Evolutionary conservation across 2,888 invertebrate genomes (phyloP).

Genomic region (Lithophane leautieri): DNA sequence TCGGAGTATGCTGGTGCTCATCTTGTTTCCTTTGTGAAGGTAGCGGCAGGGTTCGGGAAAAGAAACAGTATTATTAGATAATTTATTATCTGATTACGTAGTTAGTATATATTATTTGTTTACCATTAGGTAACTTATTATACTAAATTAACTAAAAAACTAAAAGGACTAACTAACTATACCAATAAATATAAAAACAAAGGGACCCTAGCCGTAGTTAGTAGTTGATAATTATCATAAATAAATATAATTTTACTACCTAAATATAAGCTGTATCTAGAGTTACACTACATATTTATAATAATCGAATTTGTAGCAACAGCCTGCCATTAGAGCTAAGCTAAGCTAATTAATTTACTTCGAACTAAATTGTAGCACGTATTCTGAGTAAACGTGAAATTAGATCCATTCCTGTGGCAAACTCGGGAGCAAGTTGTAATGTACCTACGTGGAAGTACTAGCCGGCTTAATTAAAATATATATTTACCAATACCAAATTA

Average conservation of each 20-base stretch:
- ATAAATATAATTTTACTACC: neutral
- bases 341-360: slow-evolving; percentile 34
- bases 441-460: slow-evolving; percentile 2
- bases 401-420: slow-evolving; percentile 35
- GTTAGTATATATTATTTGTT: too few relatives aligned
- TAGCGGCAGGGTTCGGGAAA: too few relatives aligned
- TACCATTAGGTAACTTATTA: too few relatives aligned
- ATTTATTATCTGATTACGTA: neutral
- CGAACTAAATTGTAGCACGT: slow-evolving; percentile 31
- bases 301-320: slow-evolving; percentile 28
- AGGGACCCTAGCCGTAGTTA: too few relatives aligned
- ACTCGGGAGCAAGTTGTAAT: slow-evolving; percentile 27
- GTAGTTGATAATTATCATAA: neutral
- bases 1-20: neutral
- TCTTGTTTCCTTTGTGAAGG: neutral
- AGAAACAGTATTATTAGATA: neutral
- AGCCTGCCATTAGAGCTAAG: slow-evolving; percentile 29
- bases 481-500: slow-evolving; percentile 6
- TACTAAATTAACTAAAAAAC: too few relatives aligned
- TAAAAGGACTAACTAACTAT: too few relatives aligned
- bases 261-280: neutral
- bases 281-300: neutral
- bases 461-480: slow-evolving; percentile 20
- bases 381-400: slow-evolving; percentile 49
- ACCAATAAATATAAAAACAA: too few relatives aligned